Percentiles rank a stretch among this genome's conserved stretches.
Evolutionary conservation across 53 echinoderm and acorn worm species (phyloP).

Genomic region (Echinarachnius parma): DNA sequence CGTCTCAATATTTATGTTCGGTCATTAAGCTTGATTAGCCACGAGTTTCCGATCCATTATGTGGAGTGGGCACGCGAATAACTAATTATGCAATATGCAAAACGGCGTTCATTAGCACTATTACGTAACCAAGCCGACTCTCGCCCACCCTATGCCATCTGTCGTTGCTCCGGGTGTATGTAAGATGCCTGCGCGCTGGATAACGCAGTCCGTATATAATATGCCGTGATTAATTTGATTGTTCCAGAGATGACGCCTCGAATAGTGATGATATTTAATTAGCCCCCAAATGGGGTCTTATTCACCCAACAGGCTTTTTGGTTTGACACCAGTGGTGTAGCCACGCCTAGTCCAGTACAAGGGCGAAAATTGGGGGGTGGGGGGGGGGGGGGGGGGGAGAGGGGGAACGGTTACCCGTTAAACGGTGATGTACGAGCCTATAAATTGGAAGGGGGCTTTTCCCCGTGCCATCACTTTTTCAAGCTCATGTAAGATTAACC

Average conservation of each 20-base stretch:
- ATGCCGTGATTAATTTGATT: constrained; percentile 26
- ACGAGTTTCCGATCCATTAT: too few species aligned
- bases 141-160: constrained; percentile 29
- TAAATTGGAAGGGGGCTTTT: too few species aligned
- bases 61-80: not conserved
- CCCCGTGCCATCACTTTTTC: too few species aligned
- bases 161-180: constrained; percentile 8
- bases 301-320: not conserved
- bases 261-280: not conserved
- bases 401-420: not conserved
- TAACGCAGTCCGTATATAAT: too few species aligned
- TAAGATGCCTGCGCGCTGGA: not conserved
- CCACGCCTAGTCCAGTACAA: not conserved
- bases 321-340: constrained; percentile 6
- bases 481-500: too few species aligned
- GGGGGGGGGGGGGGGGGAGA: constrained; percentile 15
- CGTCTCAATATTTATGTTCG: too few species aligned
- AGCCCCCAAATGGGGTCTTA: not conserved
- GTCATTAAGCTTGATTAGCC: too few species aligned
- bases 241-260: not conserved
- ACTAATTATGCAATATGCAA: not conserved
- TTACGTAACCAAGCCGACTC: constrained; percentile 28
- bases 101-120: constrained; percentile 17
- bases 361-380: not conserved
- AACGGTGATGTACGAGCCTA: too few species aligned